Evolutionary conservation across 2,888 invertebrate genomes (phyloP).

Genomic region (Anaspis maculata): DNA sequence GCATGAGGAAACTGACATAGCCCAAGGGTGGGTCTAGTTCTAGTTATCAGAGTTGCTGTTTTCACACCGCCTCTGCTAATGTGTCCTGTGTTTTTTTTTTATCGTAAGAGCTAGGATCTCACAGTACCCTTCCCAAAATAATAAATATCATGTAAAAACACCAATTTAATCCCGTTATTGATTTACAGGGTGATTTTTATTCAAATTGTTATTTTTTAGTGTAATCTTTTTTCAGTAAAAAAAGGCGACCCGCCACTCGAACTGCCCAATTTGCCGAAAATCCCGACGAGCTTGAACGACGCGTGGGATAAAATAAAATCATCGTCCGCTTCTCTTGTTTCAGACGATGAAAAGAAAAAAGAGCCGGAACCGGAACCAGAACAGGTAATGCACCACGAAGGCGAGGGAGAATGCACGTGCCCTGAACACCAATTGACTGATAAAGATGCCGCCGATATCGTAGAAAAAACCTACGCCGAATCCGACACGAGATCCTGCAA

Average conservation of each 20-base stretch:
- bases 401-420: no score
- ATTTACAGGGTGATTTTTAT: no score
- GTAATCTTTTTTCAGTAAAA: constrained; percentile 47
- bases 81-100: no score
- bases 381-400: not conserved
- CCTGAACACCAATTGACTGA: constrained; percentile 17
- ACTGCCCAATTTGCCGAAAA: constrained; percentile 50
- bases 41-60: no score
- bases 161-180: no score
- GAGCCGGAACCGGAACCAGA: constrained; percentile 1
- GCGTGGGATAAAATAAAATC: constrained; percentile 31
- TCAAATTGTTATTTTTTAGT: not conserved
- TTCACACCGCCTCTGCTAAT: not conserved
- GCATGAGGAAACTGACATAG: no score
- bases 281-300: constrained; percentile 54
- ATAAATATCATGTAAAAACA: no score
- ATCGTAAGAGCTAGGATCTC: no score
- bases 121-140: no score
- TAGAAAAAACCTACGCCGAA: constrained; percentile 12
- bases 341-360: constrained; percentile 25
- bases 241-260: constrained; percentile 60
- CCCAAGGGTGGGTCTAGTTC: no score
- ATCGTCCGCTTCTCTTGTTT: constrained; percentile 30
- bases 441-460: constrained; percentile 15
- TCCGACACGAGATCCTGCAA: constrained; percentile 22